A percentile compares a stretch with the other conserved stretches of the same genome.
Conservation (phyloP, 2,113 vertebrate species). For the Stigmatopora argus region DNA sequence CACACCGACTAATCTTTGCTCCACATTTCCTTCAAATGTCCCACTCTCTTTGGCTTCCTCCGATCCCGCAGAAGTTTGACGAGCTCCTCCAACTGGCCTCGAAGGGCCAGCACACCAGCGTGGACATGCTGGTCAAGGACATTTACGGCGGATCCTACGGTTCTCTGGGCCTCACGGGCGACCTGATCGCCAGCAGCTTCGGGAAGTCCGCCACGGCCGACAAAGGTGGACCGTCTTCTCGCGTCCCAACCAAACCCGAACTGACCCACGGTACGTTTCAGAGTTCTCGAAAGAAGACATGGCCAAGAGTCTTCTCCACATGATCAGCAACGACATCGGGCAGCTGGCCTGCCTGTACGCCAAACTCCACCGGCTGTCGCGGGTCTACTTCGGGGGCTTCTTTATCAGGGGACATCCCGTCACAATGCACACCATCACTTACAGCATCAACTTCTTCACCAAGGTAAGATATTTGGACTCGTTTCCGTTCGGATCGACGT, state of each 20-base stretch:
- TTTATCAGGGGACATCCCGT: conserved; percentile 95
- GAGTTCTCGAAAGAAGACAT: conserved; percentile 92
- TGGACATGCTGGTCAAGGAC: conserved; percentile 97
- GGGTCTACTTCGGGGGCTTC: conserved; percentile 96
- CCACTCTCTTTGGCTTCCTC: neutral
- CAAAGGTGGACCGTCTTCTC: conserved; percentile 71
- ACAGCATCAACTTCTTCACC: conserved; percentile 98
- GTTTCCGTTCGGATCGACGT: too few relatives aligned
- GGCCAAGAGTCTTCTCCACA: conserved; percentile 95
- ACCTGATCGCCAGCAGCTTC: conserved; percentile 95
- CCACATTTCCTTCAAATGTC: too few relatives aligned
- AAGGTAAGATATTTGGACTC: conserved; percentile 71
- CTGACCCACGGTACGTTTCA: neutral
- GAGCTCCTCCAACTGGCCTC: conserved; percentile 92
- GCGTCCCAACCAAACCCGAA: too few relatives aligned
- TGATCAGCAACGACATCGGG: conserved; percentile 99
- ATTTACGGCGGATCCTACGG: conserved; percentile 93
- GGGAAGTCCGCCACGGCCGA: conserved; percentile 91
- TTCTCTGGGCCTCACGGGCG: conserved; percentile 87
- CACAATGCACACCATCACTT: conserved; percentile 98
- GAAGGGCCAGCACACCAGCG: conserved; percentile 86
- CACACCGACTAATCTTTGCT: too few relatives aligned
- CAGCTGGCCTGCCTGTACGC: conserved; percentile 97
- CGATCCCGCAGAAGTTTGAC: conserved; percentile 81
- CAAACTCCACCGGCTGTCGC: conserved; percentile 80